phyloP scores from a whole-genome alignment of 1,140 invertebrate species.

The Drosophila sucinea region DNA sequence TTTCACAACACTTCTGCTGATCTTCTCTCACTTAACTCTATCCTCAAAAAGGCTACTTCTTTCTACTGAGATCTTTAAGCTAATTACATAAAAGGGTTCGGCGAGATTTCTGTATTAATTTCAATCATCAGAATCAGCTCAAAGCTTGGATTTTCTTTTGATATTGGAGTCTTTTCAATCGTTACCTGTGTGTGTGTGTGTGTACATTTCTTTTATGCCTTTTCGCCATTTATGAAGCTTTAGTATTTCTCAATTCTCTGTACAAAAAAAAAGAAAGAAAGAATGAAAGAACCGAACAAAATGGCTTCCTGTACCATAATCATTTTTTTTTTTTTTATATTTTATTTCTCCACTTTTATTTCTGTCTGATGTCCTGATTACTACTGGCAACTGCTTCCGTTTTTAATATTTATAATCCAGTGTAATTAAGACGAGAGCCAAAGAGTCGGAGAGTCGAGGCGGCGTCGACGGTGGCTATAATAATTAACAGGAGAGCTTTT shows the following conservation, averaged over 20 bases:
- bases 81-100: too few relatives aligned
- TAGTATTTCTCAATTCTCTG: not conserved
- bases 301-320: not conserved
- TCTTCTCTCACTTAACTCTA: too few relatives aligned
- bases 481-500: constrained; percentile 69
- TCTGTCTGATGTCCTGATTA: constrained; percentile 64
- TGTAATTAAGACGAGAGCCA: constrained; percentile 69
- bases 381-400: constrained; percentile 68
- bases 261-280: not conserved
- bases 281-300: not conserved
- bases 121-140: not conserved
- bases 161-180: not conserved
- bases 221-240: not conserved
- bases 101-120: not conserved
- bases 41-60: too few relatives aligned
- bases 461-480: not conserved
- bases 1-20: too few relatives aligned
- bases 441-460: constrained; percentile 25
- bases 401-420: constrained; percentile 74
- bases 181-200: too few relatives aligned
- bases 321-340: not conserved
- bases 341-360: constrained; percentile 11
- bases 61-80: too few relatives aligned
- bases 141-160: not conserved
- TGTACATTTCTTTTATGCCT: not conserved